Evolutionary conservation across 2,888 invertebrate species (phyloP).

Genomic region (Homarus gammarus): DNA sequence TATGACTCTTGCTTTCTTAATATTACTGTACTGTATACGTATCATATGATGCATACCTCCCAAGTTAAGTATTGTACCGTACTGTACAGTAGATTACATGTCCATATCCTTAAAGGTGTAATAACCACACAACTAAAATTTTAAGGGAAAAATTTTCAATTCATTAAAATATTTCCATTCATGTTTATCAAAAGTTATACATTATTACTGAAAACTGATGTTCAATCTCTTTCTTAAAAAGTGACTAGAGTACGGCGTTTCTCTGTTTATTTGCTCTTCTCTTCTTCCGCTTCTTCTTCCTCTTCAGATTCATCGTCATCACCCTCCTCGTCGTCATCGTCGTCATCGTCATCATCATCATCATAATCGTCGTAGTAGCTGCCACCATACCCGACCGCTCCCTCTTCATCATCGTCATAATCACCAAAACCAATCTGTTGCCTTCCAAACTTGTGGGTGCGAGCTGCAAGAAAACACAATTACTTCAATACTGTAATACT

Average conservation of each 20-base stretch:
- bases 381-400: constrained; percentile 75
- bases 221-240: background rate
- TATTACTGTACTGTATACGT: too few species aligned
- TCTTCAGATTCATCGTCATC: constrained; percentile 67
- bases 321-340: constrained; percentile 71
- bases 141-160: too few species aligned
- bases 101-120: too few species aligned
- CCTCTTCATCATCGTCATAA: constrained; percentile 83
- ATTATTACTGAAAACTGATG: background rate
- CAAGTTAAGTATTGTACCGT: too few species aligned
- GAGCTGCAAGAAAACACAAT: constrained; percentile 81
- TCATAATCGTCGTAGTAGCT: constrained; percentile 49
- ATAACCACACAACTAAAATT: too few species aligned
- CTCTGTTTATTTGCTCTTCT: constrained; percentile 57
- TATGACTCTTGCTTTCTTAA: too few species aligned
- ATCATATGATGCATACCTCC: too few species aligned
- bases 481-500: constrained; percentile 27
- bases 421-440: constrained; percentile 87
- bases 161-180: background rate
- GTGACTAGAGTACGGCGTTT: background rate
- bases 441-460: constrained; percentile 92
- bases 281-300: constrained; percentile 72
- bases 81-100: too few species aligned
- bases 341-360: constrained; percentile 55
- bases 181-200: background rate